Percentiles rank a stretch among this genome's conserved stretches.
These are phyloP conservation scores for Pygoscelis antarcticus DNA, from an alignment of 2,113 vertebrate species.

Conservation along the genomic window DNA sequence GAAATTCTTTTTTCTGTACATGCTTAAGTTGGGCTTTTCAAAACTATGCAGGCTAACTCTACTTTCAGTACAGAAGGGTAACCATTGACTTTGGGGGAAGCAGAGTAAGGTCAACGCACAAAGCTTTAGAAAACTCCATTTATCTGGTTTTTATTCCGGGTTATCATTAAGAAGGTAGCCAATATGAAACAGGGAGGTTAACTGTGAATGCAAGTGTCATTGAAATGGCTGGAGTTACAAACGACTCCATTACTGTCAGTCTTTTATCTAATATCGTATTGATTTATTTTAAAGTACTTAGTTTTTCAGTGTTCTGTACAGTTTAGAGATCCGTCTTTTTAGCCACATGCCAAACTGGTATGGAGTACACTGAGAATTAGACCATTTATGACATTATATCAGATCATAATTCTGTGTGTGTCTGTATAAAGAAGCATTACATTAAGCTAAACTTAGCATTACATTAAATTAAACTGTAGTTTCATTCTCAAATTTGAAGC, in stretches of 20 bases:
- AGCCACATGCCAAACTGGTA: background rate
- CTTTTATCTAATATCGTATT: background rate
- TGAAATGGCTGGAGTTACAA: background rate
- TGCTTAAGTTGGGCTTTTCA: background rate
- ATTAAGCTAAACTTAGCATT: background rate
- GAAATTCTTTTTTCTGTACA: background rate
- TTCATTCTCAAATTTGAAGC: background rate
- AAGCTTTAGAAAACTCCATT: background rate
- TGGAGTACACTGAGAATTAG: background rate
- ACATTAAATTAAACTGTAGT: background rate
- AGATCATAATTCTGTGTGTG: background rate
- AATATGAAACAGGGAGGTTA: background rate
- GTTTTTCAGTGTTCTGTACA: background rate
- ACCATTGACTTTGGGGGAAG: background rate
- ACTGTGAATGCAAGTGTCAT: background rate
- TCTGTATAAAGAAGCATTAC: background rate
- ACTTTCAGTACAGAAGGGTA: background rate
- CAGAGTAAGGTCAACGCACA: background rate
- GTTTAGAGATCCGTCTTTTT: background rate
- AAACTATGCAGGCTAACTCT: background rate
- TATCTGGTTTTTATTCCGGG: background rate
- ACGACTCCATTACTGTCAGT: constrained; percentile 4
- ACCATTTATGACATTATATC: background rate
- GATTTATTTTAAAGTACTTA: background rate
- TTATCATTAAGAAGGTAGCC: background rate